Percentiles rank a stretch among this genome's conserved stretches.
Evolutionary conservation across 2,113 vertebrate species (phyloP).

Genomic region (Arenaria interpres): DNA sequence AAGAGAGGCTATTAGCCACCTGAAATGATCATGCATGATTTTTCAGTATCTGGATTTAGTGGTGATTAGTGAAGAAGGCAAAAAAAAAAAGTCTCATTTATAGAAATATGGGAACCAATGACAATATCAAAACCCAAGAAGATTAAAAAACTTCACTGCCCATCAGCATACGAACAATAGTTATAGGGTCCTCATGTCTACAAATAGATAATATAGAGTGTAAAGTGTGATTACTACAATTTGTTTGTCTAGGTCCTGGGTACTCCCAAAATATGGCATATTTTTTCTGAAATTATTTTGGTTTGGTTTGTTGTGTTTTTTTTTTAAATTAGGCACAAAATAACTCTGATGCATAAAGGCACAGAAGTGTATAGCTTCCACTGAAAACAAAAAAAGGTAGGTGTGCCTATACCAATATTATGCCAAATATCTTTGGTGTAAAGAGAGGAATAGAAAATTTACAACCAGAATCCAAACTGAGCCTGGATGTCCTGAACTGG

Average conservation of each 20-base stretch:
- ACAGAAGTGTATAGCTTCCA: background rate
- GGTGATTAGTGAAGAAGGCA: background rate
- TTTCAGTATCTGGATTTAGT: background rate
- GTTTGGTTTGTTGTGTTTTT: no score
- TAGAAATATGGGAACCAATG: background rate
- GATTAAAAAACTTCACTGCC: background rate
- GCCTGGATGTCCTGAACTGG: background rate
- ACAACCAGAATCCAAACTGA: background rate
- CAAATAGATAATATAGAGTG: background rate
- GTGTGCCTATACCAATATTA: background rate
- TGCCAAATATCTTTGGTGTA: background rate
- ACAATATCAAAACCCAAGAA: background rate
- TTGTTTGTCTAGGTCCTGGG: background rate
- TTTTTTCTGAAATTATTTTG: background rate
- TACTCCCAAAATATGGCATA: fast-evolving
- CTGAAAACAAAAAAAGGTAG: background rate
- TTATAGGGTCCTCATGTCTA: background rate
- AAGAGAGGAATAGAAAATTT: background rate
- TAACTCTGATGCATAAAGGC: background rate
- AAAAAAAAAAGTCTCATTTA: background rate
- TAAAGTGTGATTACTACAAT: background rate
- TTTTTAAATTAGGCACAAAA: background rate
- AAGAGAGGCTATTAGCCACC: background rate
- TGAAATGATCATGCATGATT: background rate
- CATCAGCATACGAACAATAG: background rate